Conservation (phyloP, 2,888 invertebrate species). For the Platynereis dumerilii region DNA sequence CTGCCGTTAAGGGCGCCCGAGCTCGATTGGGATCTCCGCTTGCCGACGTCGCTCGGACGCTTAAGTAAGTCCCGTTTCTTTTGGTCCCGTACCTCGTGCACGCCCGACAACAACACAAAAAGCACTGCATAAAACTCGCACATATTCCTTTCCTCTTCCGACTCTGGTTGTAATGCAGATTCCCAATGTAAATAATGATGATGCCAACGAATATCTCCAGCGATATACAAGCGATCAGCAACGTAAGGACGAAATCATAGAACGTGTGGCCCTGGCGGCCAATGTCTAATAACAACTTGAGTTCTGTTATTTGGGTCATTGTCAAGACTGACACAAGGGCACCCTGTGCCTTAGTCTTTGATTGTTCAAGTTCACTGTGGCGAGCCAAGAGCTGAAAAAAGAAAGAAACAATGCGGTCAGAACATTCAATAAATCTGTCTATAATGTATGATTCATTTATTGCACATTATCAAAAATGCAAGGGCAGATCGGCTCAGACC, state of each 20-base stretch:
- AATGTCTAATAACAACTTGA: constrained; percentile 42
- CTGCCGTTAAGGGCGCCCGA: constrained; percentile 20
- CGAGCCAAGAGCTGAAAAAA: constrained; percentile 38
- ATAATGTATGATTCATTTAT: no score
- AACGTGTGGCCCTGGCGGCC: constrained; percentile 41
- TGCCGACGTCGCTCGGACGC: constrained; percentile 32
- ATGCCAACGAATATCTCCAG: constrained; percentile 43
- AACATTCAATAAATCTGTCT: no score
- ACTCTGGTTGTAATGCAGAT: constrained; percentile 22
- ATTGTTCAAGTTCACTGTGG: constrained; percentile 42
- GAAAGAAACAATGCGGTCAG: neutral
- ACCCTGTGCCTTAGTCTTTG: constrained; percentile 43
- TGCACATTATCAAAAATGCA: no score
- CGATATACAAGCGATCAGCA: constrained; percentile 42
- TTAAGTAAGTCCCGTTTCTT: constrained; percentile 35
- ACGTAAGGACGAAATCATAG: constrained; percentile 43
- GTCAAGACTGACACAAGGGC: constrained; percentile 41
- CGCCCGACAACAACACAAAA: constrained; percentile 23
- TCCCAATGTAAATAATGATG: constrained; percentile 43
- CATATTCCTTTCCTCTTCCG: constrained; percentile 23
- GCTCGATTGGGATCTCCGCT: constrained; percentile 24
- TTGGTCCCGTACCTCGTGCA: constrained; percentile 29
- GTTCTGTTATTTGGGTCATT: constrained; percentile 42
- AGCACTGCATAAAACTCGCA: constrained; percentile 21
- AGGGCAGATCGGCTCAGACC: no score